Conservation (phyloP, 2,797 vertebrate species). For the Setipinna tenuifilis region DNA sequence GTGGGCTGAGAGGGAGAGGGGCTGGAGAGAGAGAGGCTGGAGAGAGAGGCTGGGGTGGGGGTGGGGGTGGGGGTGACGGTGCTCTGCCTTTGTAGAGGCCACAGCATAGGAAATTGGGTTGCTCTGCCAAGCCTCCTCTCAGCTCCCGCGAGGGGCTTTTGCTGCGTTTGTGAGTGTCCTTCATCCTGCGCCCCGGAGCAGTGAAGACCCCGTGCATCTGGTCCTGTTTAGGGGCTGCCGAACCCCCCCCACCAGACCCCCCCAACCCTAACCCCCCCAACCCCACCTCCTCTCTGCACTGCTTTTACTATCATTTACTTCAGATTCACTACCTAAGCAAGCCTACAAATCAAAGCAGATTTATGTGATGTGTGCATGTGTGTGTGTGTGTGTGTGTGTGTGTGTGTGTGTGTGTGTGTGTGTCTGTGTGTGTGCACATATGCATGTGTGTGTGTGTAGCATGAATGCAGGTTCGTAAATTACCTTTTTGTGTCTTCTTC, state of each 20-base stretch:
- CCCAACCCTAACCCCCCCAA: slow-evolving; percentile 34
- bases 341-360: slow-evolving; percentile 28
- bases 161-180: slow-evolving; percentile 54
- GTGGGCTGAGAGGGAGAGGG: slow-evolving; percentile 30
- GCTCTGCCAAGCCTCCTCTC: slow-evolving; percentile 49
- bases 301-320: slow-evolving; percentile 62
- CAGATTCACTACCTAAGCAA: slow-evolving; percentile 48
- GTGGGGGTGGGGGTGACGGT: slow-evolving; percentile 3
- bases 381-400: background rate
- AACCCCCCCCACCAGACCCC: background rate
- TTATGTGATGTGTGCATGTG: slow-evolving; percentile 21
- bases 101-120: slow-evolving; percentile 25
- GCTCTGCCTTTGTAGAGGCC: slow-evolving; percentile 7
- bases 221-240: slow-evolving; percentile 63
- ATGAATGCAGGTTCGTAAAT: background rate
- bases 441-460: background rate
- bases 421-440: background rate
- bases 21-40: slow-evolving; percentile 59
- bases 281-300: slow-evolving; percentile 45
- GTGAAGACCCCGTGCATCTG: slow-evolving; percentile 68
- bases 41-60: slow-evolving; percentile 26
- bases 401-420: too few relatives aligned
- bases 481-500: background rate
- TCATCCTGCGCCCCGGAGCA: slow-evolving; percentile 60
- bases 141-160: slow-evolving; percentile 55